Evolutionary conservation across 2,113 vertebrate genomes (phyloP).

Genomic region (Platysteira castanea): DNA sequence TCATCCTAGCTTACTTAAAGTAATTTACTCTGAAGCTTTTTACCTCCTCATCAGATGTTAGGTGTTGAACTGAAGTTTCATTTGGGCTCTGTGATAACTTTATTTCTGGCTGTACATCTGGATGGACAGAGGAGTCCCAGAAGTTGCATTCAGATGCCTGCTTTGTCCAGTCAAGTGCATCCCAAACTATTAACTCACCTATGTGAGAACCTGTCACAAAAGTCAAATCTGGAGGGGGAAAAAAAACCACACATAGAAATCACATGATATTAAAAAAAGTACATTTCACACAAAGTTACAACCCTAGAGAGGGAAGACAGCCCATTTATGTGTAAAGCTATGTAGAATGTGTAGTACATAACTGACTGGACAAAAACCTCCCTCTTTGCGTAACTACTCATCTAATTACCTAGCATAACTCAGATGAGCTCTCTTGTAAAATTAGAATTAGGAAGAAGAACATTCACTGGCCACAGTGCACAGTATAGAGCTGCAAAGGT

Average conservation of each 20-base stretch:
- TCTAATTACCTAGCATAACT: background rate
- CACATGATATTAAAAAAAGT: background rate
- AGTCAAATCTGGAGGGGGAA: slow-evolving; percentile 61
- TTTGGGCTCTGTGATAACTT: slow-evolving; percentile 82
- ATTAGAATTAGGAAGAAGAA: background rate
- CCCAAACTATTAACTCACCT: slow-evolving; percentile 93
- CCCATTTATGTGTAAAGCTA: background rate
- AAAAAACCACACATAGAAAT: background rate
- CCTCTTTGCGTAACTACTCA: background rate
- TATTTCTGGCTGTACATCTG: slow-evolving; percentile 79
- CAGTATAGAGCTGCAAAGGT: background rate
- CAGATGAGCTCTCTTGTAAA: background rate
- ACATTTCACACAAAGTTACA: background rate
- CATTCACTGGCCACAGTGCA: background rate
- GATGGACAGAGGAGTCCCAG: slow-evolving; percentile 79
- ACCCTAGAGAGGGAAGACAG: background rate
- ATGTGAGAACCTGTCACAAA: slow-evolving; percentile 90
- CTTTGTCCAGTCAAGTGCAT: slow-evolving; percentile 83
- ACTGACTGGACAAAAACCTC: background rate
- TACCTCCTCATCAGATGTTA: slow-evolving; percentile 87
- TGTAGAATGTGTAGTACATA: background rate
- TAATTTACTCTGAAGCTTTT: background rate
- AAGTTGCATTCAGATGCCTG: slow-evolving; percentile 82
- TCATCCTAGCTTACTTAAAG: background rate
- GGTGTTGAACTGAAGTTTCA: slow-evolving; percentile 87